Conservation (phyloP, 2,888 invertebrate species). For the Villa cingulata region DNA sequence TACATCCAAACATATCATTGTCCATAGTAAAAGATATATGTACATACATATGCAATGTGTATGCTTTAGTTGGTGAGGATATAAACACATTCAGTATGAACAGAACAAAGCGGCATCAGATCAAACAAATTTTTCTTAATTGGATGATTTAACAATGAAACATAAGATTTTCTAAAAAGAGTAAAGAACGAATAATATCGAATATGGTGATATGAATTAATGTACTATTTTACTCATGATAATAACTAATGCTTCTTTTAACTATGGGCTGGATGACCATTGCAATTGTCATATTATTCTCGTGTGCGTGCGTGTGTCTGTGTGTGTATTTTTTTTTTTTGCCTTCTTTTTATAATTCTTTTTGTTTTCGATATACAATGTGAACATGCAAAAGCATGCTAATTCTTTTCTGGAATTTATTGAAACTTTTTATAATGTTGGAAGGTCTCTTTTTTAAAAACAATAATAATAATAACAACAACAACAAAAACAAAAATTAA, state of each 20-base stretch:
- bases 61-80: neutral
- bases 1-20: no score
- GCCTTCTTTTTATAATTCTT: no score
- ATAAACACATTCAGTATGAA: neutral
- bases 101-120: slow-evolving; percentile 7
- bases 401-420: slow-evolving; percentile 6
- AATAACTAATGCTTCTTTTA: no score
- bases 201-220: neutral
- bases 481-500: neutral
- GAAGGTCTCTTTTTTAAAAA: neutral
- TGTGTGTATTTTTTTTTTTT: no score
- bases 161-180: neutral
- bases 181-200: neutral
- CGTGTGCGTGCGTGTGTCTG: no score
- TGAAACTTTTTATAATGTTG: neutral
- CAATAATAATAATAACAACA: neutral
- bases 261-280: no score
- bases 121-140: slow-evolving; percentile 15
- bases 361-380: no score
- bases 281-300: neutral
- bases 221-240: no score
- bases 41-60: no score
- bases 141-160: slow-evolving; percentile 14
- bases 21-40: no score
- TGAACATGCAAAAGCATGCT: slow-evolving; percentile 3